Base-by-base conservation (phyloP, 1,140 invertebrate species). In the Camponotus floridanus region DNA sequence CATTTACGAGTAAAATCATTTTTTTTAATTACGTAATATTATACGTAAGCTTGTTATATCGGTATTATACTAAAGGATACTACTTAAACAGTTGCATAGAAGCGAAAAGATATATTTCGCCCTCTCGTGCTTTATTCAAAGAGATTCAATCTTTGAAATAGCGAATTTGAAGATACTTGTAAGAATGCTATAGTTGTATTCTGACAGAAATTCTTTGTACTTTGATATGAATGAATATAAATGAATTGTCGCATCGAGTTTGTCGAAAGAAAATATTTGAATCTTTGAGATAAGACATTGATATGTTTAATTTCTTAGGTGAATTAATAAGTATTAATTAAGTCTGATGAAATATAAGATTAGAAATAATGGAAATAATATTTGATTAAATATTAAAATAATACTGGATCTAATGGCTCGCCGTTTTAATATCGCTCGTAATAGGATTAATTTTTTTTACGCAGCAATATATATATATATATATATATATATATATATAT, bases 61-160 rank as follows among this genome's bases (percentile, higher is more conserved):
- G 36, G 15, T 51, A 26, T 51, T 80, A 70, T 65, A 26, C 71
- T 71, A 80, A 80, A 80, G 18, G 18, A 36, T 42, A 81, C 48
- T 81, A 81, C 18, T 73, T 73, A 45, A 55, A 33, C 39, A 39
- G 26, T 48, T 83, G 26, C 61, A 65, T 8, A 42, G 11, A 5
- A 51, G 13, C 15, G 13, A 55, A 48, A 26, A 26, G 13, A 18
- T 68, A 18, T 51, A 55, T n/a, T 55, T 51, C n/a, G 15, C 13
- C 18, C 31, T 33, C 8, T 26, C n/a, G 15, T 11, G n/a, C 31
- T 33, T 18, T n/a, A n/a, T n/a, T 55, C 18, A n/a, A 11, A 36
- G 21, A 64, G 15, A 11, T 39, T 21, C 45, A 51, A 45, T 1
- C 48, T 42, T 51, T 45, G 8, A 45, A 45, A 68, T 36, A n/a